Evolutionary conservation across 2,113 vertebrate genomes (phyloP).

Genomic region (Mandrillus leucophaeus): DNA sequence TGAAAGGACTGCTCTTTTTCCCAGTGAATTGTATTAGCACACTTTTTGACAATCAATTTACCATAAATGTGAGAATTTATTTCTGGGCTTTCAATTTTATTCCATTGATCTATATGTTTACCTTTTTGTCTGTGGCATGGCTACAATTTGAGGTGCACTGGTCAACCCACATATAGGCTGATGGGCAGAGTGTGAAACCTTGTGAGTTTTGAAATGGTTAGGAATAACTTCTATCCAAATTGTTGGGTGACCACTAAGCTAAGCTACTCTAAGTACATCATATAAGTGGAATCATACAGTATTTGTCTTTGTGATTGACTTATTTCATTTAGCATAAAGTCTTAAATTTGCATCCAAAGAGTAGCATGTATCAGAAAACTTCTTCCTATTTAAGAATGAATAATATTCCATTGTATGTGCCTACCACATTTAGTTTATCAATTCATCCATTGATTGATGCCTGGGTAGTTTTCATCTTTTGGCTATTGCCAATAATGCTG

Average conservation of each 20-base stretch:
- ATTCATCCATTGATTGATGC: not conserved
- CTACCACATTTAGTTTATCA: not conserved
- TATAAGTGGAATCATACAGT: not conserved
- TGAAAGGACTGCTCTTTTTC: not conserved
- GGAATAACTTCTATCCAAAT: not conserved
- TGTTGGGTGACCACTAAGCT: not conserved
- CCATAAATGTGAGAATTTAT: not conserved
- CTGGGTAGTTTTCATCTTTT: not conserved
- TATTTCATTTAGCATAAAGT: not conserved
- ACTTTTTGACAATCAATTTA: not conserved
- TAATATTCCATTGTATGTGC: not conserved
- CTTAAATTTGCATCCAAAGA: not conserved
- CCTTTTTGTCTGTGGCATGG: not conserved
- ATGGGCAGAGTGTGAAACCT: not conserved
- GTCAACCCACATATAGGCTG: not conserved
- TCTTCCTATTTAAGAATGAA: not conserved
- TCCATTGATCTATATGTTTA: not conserved
- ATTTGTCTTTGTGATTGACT: not conserved
- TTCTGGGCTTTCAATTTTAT: not conserved
- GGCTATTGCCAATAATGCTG: not conserved
- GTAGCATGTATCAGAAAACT: not conserved
- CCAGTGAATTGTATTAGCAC: not conserved
- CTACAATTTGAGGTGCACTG: not conserved
- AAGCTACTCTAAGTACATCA: not conserved
- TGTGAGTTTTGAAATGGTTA: not conserved